phyloP scores from a whole-genome alignment of 2,888 invertebrate species.

The Patella caerulea region DNA sequence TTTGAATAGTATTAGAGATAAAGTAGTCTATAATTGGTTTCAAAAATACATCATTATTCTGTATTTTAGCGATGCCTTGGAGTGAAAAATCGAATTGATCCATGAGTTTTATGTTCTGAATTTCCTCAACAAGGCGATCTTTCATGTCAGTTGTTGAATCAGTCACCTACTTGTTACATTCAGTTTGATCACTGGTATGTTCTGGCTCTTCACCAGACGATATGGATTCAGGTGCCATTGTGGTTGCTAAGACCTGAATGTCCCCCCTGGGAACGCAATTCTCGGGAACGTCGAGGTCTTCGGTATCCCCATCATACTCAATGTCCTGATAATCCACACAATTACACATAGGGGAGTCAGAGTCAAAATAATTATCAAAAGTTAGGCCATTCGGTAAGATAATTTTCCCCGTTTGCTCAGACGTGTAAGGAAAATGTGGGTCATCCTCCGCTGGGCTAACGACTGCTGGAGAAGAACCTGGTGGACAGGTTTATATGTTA shows the following conservation, averaged over 20 bases:
- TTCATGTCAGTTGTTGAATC: neutral
- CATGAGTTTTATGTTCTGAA: neutral
- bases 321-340: neutral
- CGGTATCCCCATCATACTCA: constrained; percentile 1
- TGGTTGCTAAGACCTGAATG: too few relatives aligned
- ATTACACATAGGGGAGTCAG: neutral
- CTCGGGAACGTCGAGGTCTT: neutral
- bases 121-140: too few relatives aligned
- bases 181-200: neutral
- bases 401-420: constrained; percentile 3
- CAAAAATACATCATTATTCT: constrained; percentile 10
- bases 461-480: neutral
- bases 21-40: constrained; percentile 10
- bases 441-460: constrained; percentile 23
- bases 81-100: neutral
- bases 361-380: too few relatives aligned
- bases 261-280: too few relatives aligned
- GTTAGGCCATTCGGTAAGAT: constrained; percentile 4
- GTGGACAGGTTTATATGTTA: neutral
- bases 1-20: too few relatives aligned
- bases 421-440: constrained; percentile 18
- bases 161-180: neutral
- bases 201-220: too few relatives aligned
- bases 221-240: too few relatives aligned
- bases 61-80: neutral